These are phyloP conservation scores for Diadromus collaris DNA, from an alignment of 2,888 invertebrate genomes.

Conservation along the genomic window DNA sequence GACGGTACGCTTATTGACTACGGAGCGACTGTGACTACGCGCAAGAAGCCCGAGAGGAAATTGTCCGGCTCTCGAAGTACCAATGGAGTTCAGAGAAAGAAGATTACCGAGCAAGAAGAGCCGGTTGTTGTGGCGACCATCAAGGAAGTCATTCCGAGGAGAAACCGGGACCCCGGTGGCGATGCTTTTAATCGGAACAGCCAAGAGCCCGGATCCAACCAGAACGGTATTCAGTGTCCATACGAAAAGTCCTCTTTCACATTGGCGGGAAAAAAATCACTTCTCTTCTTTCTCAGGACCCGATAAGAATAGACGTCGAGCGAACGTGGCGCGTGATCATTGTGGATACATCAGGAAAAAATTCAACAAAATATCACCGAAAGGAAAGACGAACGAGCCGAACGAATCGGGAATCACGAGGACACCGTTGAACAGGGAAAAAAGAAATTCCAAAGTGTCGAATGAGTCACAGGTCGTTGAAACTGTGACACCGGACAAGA, in stretches of 20 bases:
- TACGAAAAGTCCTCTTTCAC: not conserved
- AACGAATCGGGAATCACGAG: conserved; percentile 23
- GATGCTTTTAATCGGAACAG: conserved; percentile 31
- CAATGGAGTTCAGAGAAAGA: conserved; percentile 26
- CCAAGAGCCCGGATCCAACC: conserved; percentile 14
- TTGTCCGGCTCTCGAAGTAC: conserved; percentile 47
- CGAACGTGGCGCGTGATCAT: conserved; percentile 8
- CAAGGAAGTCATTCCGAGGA: conserved; percentile 54
- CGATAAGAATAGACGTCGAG: conserved; percentile 19
- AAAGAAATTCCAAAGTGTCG: conserved; percentile 28
- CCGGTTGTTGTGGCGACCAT: conserved; percentile 42
- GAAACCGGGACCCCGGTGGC: conserved; percentile 44
- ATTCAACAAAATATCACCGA: not conserved
- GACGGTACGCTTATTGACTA: conserved; percentile 71
- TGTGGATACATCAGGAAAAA: not conserved
- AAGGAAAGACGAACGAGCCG: conserved; percentile 21
- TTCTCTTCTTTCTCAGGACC: conserved; percentile 15
- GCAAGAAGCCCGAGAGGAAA: conserved; percentile 60
- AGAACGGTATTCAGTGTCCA: conserved; percentile 31
- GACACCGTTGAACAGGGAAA: conserved; percentile 18
- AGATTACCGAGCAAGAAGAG: conserved; percentile 48
- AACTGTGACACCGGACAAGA: conserved; percentile 64
- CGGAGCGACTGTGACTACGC: conserved; percentile 67
- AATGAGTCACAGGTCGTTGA: conserved; percentile 24
- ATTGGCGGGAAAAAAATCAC: not conserved